phyloP scores from a whole-genome alignment of 2,113 vertebrate species.

The Porphyrio hochstetteri region DNA sequence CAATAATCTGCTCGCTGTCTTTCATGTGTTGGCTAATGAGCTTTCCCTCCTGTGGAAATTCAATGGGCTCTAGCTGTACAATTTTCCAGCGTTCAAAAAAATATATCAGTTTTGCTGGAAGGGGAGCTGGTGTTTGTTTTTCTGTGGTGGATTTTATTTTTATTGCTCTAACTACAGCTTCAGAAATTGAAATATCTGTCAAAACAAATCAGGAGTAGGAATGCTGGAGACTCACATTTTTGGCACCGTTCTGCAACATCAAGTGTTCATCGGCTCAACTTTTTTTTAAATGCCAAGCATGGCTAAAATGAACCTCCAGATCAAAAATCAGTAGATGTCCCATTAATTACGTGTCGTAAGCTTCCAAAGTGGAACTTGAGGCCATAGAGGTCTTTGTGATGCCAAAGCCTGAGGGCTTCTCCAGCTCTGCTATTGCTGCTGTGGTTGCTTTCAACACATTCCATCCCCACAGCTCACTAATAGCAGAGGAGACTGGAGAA shows the following conservation, averaged over 20 bases:
- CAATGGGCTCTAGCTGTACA: not conserved
- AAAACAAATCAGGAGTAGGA: slow-evolving; percentile 45
- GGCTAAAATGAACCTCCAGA: slow-evolving; percentile 22
- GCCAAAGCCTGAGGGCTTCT: slow-evolving; percentile 43
- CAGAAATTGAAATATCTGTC: slow-evolving; percentile 53
- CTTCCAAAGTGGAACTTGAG: not conserved
- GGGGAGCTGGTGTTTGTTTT: slow-evolving; percentile 57
- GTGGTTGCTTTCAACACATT: not conserved
- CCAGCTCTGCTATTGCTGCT: not conserved
- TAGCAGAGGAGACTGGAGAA: not conserved
- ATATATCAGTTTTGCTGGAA: slow-evolving; percentile 36
- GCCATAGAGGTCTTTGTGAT: not conserved
- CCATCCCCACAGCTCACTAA: not conserved
- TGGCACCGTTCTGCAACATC: not conserved
- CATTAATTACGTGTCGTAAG: not conserved
- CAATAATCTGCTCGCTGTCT: slow-evolving; percentile 64
- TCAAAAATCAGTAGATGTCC: not conserved
- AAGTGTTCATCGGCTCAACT: not conserved
- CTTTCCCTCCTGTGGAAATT: slow-evolving; percentile 60
- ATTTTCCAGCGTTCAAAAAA: slow-evolving; percentile 26
- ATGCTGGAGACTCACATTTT: not conserved
- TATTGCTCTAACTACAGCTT: slow-evolving; percentile 41
- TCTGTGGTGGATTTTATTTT: slow-evolving; percentile 56
- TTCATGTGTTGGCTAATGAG: slow-evolving; percentile 51
- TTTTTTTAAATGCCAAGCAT: not conserved